Percentiles rank a stretch among this genome's conserved stretches.
These are phyloP conservation scores for Latrodectus hesperus DNA, from an alignment of 2,888 invertebrate species.

Conservation along the genomic window DNA sequence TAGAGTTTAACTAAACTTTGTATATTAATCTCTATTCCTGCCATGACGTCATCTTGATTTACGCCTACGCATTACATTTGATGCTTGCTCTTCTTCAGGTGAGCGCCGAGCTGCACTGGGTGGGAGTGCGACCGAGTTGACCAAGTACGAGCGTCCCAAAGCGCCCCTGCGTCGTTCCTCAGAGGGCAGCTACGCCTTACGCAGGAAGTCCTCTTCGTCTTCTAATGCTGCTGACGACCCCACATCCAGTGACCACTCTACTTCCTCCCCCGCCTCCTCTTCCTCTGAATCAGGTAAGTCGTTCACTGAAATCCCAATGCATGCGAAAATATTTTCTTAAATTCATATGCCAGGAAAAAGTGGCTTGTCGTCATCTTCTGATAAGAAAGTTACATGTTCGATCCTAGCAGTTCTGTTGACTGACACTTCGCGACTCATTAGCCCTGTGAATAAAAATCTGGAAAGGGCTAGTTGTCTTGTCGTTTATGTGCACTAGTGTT, in stretches of 20 bases:
- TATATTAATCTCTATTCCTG: too few relatives aligned
- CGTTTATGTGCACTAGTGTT: too few relatives aligned
- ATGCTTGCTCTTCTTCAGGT: neutral
- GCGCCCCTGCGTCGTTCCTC: constrained; percentile 52
- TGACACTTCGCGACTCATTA: too few relatives aligned
- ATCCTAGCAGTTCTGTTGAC: too few relatives aligned
- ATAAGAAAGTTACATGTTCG: too few relatives aligned
- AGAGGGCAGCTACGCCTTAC: constrained; percentile 39
- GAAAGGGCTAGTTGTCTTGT: too few relatives aligned
- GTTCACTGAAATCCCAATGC: neutral
- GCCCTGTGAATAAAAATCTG: too few relatives aligned
- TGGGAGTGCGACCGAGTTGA: constrained; percentile 53
- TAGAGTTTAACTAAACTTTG: too few relatives aligned
- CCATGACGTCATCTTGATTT: too few relatives aligned
- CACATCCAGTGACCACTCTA: constrained; percentile 40
- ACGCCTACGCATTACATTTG: too few relatives aligned
- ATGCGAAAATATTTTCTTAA: neutral
- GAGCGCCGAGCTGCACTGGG: constrained; percentile 49
- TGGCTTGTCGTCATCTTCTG: too few relatives aligned
- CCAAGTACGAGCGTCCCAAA: constrained; percentile 32
- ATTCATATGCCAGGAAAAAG: too few relatives aligned
- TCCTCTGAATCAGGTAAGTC: constrained; percentile 55
- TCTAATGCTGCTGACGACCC: constrained; percentile 52
- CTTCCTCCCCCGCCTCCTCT: constrained; percentile 19
- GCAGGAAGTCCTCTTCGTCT: constrained; percentile 48